Evolutionary conservation across 2,113 vertebrate species (phyloP).

Genomic region (Poecilia latipinna): DNA sequence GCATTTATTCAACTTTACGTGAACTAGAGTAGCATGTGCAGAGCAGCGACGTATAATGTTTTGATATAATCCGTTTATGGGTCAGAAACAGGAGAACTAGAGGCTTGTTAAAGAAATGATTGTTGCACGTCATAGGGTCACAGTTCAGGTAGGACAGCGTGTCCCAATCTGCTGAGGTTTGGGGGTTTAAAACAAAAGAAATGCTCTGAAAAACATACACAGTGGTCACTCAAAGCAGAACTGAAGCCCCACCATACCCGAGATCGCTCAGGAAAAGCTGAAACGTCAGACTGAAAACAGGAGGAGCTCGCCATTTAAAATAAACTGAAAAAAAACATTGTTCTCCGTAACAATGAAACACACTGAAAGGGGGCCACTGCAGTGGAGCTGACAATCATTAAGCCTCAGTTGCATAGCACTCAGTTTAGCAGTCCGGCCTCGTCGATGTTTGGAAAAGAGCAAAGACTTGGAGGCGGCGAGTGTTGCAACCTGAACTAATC

Average conservation of each 20-base stretch:
- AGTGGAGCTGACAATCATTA: constrained; percentile 57
- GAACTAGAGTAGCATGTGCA: constrained; percentile 25
- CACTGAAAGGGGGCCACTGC: constrained; percentile 41
- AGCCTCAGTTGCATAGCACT: constrained; percentile 39
- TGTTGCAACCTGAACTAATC: neutral
- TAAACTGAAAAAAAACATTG: neutral
- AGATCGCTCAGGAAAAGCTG: constrained; percentile 53
- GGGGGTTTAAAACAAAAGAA: neutral
- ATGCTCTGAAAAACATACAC: constrained; percentile 19
- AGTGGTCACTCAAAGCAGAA: constrained; percentile 31
- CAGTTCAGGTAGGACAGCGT: constrained; percentile 7
- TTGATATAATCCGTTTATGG: constrained; percentile 34
- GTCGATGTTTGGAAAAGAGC: constrained; percentile 13
- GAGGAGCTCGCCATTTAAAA: constrained; percentile 15
- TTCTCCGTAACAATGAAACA: constrained; percentile 32
- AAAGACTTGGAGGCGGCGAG: constrained; percentile 20
- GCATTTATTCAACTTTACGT: constrained; percentile 37
- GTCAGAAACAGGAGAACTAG: constrained; percentile 29
- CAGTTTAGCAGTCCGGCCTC: constrained; percentile 25
- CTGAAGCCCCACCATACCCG: constrained; percentile 11
- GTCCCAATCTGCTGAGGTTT: constrained; percentile 10
- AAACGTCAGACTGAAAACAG: constrained; percentile 58
- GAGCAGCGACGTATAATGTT: constrained; percentile 14
- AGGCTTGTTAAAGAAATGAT: constrained; percentile 35
- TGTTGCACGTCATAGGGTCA: constrained; percentile 1